Evolutionary conservation across 1,140 invertebrate genomes (phyloP), one percentile per base, ranked within the genome.

Genomic region (Pseudomyrmex dendroicus): DNA sequence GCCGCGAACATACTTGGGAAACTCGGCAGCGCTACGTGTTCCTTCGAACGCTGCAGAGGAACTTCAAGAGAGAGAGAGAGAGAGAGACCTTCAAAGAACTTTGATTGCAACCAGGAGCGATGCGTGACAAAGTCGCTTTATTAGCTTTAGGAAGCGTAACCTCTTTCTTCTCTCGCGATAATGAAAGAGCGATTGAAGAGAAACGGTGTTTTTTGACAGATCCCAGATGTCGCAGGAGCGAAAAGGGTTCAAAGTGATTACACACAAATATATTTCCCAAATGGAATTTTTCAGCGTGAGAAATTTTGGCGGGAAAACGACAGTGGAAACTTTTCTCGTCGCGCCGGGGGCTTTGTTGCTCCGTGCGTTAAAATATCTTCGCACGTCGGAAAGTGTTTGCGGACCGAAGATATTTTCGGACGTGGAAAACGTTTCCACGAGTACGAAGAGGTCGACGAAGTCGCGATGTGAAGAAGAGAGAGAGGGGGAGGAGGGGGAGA

Each of bases 351-450:
- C 86, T 88, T 88, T 88, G 86, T 88, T 87, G 67, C 57, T 87
- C 64, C 63, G 66, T 54, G 77, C 46, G 56, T 89, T 85, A 84
- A 89, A 89, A 88, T 88, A 89, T 86, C 82, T 89, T 86, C 76
- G 72, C 80, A 84, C 59, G 85, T 84, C 59, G 86, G 83, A 88
- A 87, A 84, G 86, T 84, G 86, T 87, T 88, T 76, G 74, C 86
- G 63, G 70, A 59, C 56, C 64, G 64, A 62, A 57, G 86, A 84
- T 84, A 87, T 88, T 88, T 88, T 88, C 67, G 80, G 86, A 87
- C 54, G 17, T 73, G 85, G 85, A 77, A 86, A 87, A 87, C 56
- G 86, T 87, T 87, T 86, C 73, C 67, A 84, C 73, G 35, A 61
- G 66, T 78, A 73, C 82, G 50, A 82, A 68, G 85, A 84, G 86